Base-by-base conservation (phyloP, 2,113 vertebrate genomes). In the Penelope pileata region DNA sequence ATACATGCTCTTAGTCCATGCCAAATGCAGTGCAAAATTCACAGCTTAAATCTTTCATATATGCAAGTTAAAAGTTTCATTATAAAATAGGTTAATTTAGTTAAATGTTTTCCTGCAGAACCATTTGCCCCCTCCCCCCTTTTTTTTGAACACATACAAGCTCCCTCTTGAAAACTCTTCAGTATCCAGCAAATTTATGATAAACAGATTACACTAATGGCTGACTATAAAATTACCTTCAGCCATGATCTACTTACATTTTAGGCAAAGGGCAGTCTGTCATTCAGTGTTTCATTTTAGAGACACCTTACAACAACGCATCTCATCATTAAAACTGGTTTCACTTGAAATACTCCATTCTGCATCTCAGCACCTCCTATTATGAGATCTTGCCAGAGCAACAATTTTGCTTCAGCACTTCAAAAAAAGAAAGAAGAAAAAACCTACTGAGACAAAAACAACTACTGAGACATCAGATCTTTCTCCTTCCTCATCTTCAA, bases 121-220 rank as follows among this genome's bases (percentile, higher is more conserved):
- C 11, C n/a, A 7, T 56, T 36, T 40, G 22, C 9, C 47, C 4
- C 14, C 27, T 62, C 32, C n/a, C n/a, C n/a, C n/a, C n/a, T n/a
- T 68, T 42, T 74, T 51, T 66, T 63, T 26, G 42, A 51, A 58
- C 12, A 81, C 12, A 30, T 3, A 26, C 3, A 27, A 84, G 10
- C 13, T 48, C 12, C 12, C 30, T 21, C 36, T 85, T 45, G 80
- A 86, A 84, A 94, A 67, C 18, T 66, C 67, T 86, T 53, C 12
- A 88, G 43, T 27, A 62, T 48, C 26, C 45, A 90, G 48, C 73
- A 79, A 79, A 68, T 69, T 58, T 36, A 81, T 22, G 16, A 83
- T 62, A 67, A 80, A 90, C 19, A 80, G 22, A 51, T 93, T 88
- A 87, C 40, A 81, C 75, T 89, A 90, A 93, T 69, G 56, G 63